These are phyloP conservation scores for Ephestia elutella DNA, from an alignment of 1,140 invertebrate species.

Conservation along the genomic window DNA sequence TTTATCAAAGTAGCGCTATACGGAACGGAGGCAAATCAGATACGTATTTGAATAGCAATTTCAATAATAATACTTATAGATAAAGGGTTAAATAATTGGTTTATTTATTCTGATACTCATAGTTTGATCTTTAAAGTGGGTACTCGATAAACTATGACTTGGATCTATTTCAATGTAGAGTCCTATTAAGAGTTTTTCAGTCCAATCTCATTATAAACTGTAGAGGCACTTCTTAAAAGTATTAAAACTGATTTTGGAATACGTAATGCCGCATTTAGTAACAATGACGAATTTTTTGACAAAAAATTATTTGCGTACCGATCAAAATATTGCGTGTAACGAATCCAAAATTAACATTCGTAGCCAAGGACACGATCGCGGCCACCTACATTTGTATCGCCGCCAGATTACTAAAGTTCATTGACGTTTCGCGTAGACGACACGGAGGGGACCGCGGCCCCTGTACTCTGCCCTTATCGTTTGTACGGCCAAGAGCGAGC, in stretches of 20 bases:
- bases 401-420: constrained; percentile 59
- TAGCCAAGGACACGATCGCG: constrained; percentile 32
- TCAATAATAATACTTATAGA: constrained; percentile 10
- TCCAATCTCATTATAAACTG: neutral
- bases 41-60: constrained; percentile 31
- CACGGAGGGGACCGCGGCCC: constrained; percentile 45
- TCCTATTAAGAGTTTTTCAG: neutral
- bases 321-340: constrained; percentile 22
- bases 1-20: constrained; percentile 59
- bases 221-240: neutral
- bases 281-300: no score
- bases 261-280: no score
- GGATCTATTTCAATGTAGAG: neutral
- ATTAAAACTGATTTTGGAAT: neutral
- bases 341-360: constrained; percentile 40
- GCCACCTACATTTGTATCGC: constrained; percentile 47
- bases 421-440: constrained; percentile 60
- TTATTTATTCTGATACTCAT: neutral
- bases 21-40: constrained; percentile 34
- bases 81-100: neutral
- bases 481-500: constrained; percentile 33
- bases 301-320: neutral
- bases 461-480: constrained; percentile 11
- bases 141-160: neutral
- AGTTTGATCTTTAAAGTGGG: neutral